Evolutionary conservation across 2,888 invertebrate genomes (phyloP).

Genomic region (Cabera pusaria): DNA sequence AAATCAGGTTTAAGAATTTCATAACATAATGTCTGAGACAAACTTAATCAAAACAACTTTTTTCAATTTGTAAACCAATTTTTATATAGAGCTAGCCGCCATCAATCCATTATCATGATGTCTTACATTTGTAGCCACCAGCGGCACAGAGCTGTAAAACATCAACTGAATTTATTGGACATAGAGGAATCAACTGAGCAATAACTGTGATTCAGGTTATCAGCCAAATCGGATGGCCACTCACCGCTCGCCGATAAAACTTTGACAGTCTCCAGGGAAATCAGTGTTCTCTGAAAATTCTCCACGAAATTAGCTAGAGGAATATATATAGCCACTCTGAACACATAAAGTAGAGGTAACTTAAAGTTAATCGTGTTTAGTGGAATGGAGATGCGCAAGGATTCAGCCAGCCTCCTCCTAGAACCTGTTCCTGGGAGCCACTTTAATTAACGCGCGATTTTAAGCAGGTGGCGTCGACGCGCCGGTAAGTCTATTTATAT

Average conservation of each 20-base stretch:
- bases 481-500: constrained; percentile 19
- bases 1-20: no score
- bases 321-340: constrained; percentile 7
- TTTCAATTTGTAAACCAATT: no score
- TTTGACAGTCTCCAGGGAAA: constrained; percentile 40
- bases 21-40: no score
- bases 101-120: no score
- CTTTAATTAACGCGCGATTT: constrained; percentile 40
- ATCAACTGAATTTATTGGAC: background rate
- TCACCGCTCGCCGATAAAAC: constrained; percentile 33
- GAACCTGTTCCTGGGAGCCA: constrained; percentile 39
- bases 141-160: background rate
- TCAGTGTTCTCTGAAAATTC: constrained; percentile 35
- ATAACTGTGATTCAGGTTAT: constrained; percentile 26
- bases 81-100: no score
- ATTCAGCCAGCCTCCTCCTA: constrained; percentile 30
- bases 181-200: background rate
- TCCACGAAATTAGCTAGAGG: constrained; percentile 34
- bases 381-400: constrained; percentile 14
- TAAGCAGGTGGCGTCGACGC: constrained; percentile 42
- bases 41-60: no score
- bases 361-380: constrained; percentile 18
- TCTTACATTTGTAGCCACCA: no score
- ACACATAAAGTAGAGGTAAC: constrained; percentile 10
- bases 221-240: constrained; percentile 29